A percentile compares a stretch with the other conserved stretches of the same genome.
Evolutionary conservation across 1,140 invertebrate genomes (phyloP).

Genomic region (Nasonia vitripennis): DNA sequence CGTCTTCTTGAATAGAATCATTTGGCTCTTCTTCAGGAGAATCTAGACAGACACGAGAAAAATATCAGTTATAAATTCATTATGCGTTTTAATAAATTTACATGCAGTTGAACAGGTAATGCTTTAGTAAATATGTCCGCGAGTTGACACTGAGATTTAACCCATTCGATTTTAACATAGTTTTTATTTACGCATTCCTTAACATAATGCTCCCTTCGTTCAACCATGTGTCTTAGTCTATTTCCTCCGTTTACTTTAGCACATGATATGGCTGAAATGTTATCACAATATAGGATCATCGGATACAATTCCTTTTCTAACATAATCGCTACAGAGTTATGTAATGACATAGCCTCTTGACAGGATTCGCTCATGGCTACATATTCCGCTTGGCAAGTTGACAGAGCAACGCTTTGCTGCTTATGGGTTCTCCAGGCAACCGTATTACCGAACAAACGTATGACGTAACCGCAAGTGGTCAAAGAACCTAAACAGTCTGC

Average conservation of each 20-base stretch:
- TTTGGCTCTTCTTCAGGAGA: no score
- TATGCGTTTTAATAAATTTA: no score
- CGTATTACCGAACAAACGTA: constrained; percentile 25
- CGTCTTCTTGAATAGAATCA: no score
- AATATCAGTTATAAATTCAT: no score
- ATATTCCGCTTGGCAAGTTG: constrained; percentile 49
- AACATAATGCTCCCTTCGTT: neutral
- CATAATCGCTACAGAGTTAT: neutral
- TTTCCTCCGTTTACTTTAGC: neutral
- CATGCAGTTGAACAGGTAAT: no score
- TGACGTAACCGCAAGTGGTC: constrained; percentile 29
- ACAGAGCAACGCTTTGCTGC: constrained; percentile 23
- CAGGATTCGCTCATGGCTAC: constrained; percentile 50
- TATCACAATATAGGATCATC: neutral
- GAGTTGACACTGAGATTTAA: no score
- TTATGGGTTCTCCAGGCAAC: constrained; percentile 36
- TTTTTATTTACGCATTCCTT: no score
- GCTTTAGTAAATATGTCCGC: no score
- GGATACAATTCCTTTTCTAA: neutral
- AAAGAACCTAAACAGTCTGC: constrained; percentile 35
- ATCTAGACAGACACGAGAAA: no score
- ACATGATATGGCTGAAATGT: neutral
- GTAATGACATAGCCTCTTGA: constrained; percentile 19
- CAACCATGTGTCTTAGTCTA: neutral
- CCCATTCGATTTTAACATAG: no score